Evolutionary conservation across 2,797 vertebrate genomes (phyloP).

Genomic region (Rhynchonycteris naso): DNA sequence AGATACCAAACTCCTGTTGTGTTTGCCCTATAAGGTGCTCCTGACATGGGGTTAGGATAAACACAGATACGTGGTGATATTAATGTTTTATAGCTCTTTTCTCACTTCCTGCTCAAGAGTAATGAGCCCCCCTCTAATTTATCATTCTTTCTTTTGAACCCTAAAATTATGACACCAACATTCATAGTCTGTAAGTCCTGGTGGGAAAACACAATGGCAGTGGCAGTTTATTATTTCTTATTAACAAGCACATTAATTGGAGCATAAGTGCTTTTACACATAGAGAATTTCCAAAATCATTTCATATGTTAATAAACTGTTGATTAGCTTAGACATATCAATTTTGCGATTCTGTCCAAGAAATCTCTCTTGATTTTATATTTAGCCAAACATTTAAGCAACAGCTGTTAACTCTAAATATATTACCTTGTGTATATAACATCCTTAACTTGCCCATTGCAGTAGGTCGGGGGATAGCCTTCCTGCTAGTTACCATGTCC

Average conservation of each 20-base stretch:
- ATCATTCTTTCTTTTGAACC: neutral
- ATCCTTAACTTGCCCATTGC: neutral
- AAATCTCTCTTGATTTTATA: neutral
- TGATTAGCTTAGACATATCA: slow-evolving; percentile 19
- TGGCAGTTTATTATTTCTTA: neutral
- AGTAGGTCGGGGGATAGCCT: neutral
- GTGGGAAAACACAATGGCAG: neutral
- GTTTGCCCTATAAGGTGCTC: neutral
- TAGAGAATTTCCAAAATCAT: neutral
- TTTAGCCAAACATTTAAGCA: neutral
- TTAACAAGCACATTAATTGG: slow-evolving; percentile 9
- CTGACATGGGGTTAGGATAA: neutral
- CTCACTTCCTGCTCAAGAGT: neutral
- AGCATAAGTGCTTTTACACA: neutral
- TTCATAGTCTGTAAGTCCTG: neutral
- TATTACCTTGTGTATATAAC: neutral
- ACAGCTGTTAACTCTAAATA: neutral
- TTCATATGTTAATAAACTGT: neutral
- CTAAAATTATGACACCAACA: neutral
- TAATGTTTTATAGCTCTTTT: neutral
- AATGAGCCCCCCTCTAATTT: neutral
- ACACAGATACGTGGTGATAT: rapidly evolving
- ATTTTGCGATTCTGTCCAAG: neutral
- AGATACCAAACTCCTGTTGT: neutral
- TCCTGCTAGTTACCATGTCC: neutral